Evolutionary conservation across 2,797 vertebrate genomes (phyloP).

Genomic region (Dipus sagitta): DNA sequence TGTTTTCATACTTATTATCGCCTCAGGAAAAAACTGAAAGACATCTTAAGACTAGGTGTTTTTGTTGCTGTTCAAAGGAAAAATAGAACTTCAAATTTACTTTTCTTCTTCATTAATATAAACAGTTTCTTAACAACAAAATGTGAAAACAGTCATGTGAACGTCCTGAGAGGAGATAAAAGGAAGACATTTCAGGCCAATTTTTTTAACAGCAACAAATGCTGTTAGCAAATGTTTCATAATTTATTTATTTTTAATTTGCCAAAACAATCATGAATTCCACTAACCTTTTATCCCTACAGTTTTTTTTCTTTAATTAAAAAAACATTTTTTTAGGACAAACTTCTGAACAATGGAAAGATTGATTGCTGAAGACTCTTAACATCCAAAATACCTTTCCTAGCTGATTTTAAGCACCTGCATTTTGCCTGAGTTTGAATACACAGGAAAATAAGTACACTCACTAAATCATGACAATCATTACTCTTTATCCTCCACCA

Average conservation of each 20-base stretch:
- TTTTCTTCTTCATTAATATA: slow-evolving; percentile 53
- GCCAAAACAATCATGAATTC: slow-evolving; percentile 15
- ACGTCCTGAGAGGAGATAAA: slow-evolving; percentile 67
- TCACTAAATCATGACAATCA: too few species aligned
- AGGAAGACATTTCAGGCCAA: slow-evolving; percentile 66
- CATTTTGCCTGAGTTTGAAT: neutral
- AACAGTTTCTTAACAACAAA: slow-evolving; percentile 62
- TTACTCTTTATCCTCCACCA: neutral
- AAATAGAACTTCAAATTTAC: slow-evolving; percentile 68
- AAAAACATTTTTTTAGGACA: neutral
- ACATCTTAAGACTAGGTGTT: neutral
- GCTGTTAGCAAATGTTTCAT: slow-evolving; percentile 46
- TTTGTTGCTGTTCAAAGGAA: slow-evolving; percentile 75
- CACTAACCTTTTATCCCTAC: slow-evolving; percentile 38
- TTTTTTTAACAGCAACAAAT: slow-evolving; percentile 69
- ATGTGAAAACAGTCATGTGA: neutral
- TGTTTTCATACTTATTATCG: slow-evolving; percentile 63
- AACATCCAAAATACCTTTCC: slow-evolving; percentile 3
- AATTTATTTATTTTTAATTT: slow-evolving; percentile 65
- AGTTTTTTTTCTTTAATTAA: neutral
- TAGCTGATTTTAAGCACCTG: neutral
- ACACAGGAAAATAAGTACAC: too few species aligned
- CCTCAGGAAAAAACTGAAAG: slow-evolving; percentile 63
- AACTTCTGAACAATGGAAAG: slow-evolving; percentile 63
- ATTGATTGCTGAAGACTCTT: slow-evolving; percentile 36